Evolutionary conservation across 2,113 vertebrate species (phyloP).

Genomic region (Cyanocitta stelleri): DNA sequence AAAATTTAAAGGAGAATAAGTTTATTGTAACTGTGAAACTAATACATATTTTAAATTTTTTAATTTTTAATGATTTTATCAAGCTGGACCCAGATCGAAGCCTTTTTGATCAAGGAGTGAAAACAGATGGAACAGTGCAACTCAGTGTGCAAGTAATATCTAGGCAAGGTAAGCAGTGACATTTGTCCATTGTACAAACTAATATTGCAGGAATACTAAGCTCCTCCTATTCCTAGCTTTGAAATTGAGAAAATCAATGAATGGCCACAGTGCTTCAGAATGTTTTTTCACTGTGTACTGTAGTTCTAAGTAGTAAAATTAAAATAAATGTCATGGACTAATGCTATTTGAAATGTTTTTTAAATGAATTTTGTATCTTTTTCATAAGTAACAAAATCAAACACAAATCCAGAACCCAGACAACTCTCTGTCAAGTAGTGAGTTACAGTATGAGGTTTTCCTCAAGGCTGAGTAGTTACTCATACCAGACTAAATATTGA

Average conservation of each 20-base stretch:
- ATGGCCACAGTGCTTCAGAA: neutral
- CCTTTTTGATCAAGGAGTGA: slow-evolving; percentile 97
- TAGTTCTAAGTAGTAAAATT: neutral
- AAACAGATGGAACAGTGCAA: slow-evolving; percentile 97
- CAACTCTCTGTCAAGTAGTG: neutral
- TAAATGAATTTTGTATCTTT: neutral
- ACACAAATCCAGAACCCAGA: neutral
- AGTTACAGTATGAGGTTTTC: neutral
- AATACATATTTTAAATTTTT: neutral
- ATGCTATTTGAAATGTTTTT: neutral
- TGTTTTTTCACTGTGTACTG: neutral
- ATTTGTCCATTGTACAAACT: neutral
- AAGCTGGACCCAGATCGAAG: slow-evolving; percentile 95
- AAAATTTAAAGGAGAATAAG: neutral
- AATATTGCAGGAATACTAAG: neutral
- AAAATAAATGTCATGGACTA: neutral
- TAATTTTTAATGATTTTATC: neutral
- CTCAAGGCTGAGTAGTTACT: neutral
- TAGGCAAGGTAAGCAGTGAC: slow-evolving; percentile 81
- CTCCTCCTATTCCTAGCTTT: neutral
- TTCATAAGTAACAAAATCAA: neutral
- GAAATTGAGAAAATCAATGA: neutral
- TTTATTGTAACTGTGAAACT: neutral
- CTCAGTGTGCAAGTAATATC: slow-evolving; percentile 96
- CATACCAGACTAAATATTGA: neutral